Conservation (phyloP, 1,140 invertebrate genomes). For the Drosophila ironensis region DNA sequence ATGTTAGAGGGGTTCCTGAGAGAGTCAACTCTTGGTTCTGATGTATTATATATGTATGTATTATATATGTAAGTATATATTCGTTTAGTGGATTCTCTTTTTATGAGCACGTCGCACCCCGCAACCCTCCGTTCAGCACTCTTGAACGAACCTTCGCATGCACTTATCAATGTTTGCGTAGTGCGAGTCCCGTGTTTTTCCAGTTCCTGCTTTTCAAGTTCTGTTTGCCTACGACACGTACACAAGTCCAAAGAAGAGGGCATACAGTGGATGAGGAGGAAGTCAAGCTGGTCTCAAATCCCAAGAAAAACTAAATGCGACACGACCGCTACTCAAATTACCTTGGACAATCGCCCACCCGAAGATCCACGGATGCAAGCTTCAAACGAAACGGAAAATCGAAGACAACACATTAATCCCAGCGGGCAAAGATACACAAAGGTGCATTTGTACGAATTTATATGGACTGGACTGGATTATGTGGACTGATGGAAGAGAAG, state of each 20-base stretch:
- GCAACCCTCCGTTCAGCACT: neutral
- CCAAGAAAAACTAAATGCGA: constrained; percentile 20
- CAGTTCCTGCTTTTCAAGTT: constrained; percentile 8
- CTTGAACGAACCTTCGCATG: constrained; percentile 19
- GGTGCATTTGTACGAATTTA: no score
- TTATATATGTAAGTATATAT: no score
- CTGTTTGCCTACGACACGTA: constrained; percentile 36
- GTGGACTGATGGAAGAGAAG: no score
- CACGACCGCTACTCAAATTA: constrained; percentile 48
- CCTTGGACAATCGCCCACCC: constrained; percentile 30
- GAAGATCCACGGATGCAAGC: neutral
- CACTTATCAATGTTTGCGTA: constrained; percentile 43
- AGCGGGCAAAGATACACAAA: constrained; percentile 47
- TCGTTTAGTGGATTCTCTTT: constrained; percentile 36
- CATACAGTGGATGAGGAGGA: neutral
- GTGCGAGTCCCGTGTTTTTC: constrained; percentile 28
- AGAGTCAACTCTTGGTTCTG: no score
- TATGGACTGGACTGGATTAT: no score
- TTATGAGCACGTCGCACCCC: constrained; percentile 8
- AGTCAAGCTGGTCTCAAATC: constrained; percentile 28
- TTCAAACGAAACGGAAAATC: neutral
- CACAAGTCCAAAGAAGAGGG: neutral
- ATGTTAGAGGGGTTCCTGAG: constrained; percentile 19
- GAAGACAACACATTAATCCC: constrained; percentile 19
- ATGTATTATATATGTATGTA: no score